These are phyloP conservation scores for Anomalospiza imberbis DNA, from an alignment of 2,797 vertebrate genomes.

Conservation along the genomic window DNA sequence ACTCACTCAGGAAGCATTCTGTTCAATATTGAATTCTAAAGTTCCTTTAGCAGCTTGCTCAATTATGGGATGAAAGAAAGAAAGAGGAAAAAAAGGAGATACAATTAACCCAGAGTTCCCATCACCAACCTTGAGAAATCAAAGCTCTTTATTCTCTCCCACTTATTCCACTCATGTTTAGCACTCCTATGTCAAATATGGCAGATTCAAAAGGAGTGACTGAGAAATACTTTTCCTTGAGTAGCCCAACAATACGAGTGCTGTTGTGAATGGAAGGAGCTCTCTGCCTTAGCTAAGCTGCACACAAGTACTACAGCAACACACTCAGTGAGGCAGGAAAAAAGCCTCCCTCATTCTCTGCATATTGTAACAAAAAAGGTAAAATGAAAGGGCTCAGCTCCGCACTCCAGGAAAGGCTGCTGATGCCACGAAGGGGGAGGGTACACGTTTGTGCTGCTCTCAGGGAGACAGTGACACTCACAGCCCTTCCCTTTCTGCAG, in stretches of 20 bases:
- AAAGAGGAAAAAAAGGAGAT: not conserved
- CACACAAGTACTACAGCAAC: not conserved
- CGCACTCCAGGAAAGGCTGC: fast-evolving
- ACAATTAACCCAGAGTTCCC: not conserved
- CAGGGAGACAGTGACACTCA: not conserved
- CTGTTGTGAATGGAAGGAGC: not conserved
- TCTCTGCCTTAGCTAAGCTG: not conserved
- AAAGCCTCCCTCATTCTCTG: not conserved
- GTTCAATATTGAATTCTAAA: conserved; percentile 10
- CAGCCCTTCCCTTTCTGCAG: not conserved
- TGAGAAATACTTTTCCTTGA: not conserved
- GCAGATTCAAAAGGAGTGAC: not conserved
- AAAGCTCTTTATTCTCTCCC: not conserved
- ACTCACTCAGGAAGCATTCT: not conserved
- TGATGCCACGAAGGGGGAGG: not conserved
- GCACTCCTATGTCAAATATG: not conserved
- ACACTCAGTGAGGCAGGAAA: not conserved
- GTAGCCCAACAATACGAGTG: not conserved
- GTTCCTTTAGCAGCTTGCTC: not conserved
- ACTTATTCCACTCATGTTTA: not conserved
- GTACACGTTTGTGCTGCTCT: not conserved
- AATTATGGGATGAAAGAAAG: not conserved
- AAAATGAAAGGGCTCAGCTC: not conserved
- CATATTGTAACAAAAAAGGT: not conserved
- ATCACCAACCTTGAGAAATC: not conserved